Conservation (phyloP, 2,888 invertebrate genomes). For the Acleris literana region DNA sequence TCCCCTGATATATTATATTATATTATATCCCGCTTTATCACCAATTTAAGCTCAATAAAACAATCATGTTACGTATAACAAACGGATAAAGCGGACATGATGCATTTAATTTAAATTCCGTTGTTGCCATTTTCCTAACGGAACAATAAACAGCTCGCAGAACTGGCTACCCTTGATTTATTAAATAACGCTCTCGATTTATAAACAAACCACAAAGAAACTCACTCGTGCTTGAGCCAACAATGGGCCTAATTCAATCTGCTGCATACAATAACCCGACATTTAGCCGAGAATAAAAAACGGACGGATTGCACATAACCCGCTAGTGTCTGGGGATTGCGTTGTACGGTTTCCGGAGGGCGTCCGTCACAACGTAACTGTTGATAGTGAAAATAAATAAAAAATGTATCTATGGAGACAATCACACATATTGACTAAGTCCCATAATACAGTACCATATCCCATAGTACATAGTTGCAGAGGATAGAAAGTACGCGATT, state of each 20-base stretch:
- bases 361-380: constrained; percentile 46
- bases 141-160: too few species aligned
- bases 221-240: constrained; percentile 11
- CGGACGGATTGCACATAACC: constrained; percentile 67
- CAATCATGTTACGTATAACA: too few species aligned
- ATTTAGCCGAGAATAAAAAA: constrained; percentile 66
- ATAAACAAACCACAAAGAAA: background rate
- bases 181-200: background rate
- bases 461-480: too few species aligned
- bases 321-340: constrained; percentile 68
- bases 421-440: background rate
- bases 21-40: too few species aligned
- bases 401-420: background rate
- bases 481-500: too few species aligned
- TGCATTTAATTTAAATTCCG: too few species aligned
- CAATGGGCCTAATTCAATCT: constrained; percentile 35
- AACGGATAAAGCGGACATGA: too few species aligned
- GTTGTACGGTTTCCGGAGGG: constrained; percentile 52
- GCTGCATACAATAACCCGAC: constrained; percentile 52
- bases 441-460: too few species aligned
- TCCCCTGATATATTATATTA: too few species aligned
- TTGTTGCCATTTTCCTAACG: too few species aligned
- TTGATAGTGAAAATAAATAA: constrained; percentile 26
- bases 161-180: background rate
- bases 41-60: too few species aligned